Percentiles rank a stretch among this genome's conserved stretches.
Conservation (phyloP, 1,140 invertebrate genomes). For the Musca vetustissima region DNA sequence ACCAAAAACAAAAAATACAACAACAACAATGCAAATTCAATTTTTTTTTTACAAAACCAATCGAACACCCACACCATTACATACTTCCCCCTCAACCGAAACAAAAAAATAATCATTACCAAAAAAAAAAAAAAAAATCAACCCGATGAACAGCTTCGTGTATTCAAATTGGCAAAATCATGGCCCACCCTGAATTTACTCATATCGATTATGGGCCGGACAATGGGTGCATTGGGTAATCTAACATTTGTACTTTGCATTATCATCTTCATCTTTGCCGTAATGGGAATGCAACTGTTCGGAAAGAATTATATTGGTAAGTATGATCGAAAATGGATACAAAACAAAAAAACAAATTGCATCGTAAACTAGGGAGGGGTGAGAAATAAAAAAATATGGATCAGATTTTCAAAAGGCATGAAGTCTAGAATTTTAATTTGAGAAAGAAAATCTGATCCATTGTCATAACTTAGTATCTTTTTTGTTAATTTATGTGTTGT, state of each 20-base stretch:
- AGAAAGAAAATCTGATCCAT: no score
- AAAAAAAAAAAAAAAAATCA: constrained; percentile 1
- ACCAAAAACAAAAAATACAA: constrained; percentile 28
- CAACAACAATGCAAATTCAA: constrained; percentile 14
- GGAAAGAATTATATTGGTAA: constrained; percentile 87
- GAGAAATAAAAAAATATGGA: background rate
- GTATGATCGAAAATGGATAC: constrained; percentile 35
- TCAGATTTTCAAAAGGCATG: no score
- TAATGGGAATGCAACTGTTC: constrained; percentile 97
- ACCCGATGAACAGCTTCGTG: constrained; percentile 85
- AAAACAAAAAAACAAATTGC: no score
- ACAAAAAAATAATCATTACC: constrained; percentile 1
- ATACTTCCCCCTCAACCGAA: background rate
- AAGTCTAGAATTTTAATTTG: no score
- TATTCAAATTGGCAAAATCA: constrained; percentile 97
- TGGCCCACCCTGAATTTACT: constrained; percentile 97
- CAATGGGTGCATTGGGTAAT: constrained; percentile 94
- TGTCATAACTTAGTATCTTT: background rate
- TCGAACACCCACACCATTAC: background rate
- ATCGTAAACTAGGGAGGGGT: no score
- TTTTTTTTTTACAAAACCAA: constrained; percentile 2
- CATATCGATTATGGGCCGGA: constrained; percentile 96
- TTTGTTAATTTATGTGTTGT: background rate
- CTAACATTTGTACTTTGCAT: constrained; percentile 93
- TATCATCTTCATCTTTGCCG: constrained; percentile 97